These are phyloP conservation scores for Ceuthmochares aereus DNA, from an alignment of 2,113 vertebrate species.

Conservation along the genomic window DNA sequence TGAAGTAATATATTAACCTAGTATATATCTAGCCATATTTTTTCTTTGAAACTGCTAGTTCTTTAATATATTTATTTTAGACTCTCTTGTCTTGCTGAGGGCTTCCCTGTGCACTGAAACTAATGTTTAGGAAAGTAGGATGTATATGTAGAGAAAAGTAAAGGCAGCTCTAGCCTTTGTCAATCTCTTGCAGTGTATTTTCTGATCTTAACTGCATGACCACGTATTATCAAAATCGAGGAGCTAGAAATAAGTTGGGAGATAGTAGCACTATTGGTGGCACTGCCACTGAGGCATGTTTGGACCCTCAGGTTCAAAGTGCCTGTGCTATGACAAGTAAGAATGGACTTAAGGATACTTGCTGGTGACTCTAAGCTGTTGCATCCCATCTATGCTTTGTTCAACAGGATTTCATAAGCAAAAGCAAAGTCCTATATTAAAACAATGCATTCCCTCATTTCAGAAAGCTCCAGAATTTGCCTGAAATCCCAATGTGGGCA, in stretches of 20 bases:
- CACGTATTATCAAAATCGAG: not conserved
- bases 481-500: not conserved
- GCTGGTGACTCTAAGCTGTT: not conserved
- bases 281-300: not conserved
- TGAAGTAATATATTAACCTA: not conserved
- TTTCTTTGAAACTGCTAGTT: not conserved
- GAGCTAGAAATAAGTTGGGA: not conserved
- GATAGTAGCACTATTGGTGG: not conserved
- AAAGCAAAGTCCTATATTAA: not conserved
- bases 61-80: not conserved
- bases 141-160: not conserved
- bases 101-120: not conserved
- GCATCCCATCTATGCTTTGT: not conserved
- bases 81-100: not conserved
- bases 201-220: not conserved
- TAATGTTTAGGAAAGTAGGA: not conserved
- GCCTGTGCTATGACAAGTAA: not conserved
- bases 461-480: not conserved
- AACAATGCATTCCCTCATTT: not conserved
- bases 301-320: not conserved
- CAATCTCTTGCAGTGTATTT: not conserved
- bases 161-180: not conserved
- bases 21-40: not conserved
- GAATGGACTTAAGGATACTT: not conserved
- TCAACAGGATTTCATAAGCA: not conserved